Percentiles rank a stretch among this genome's conserved stretches.
Evolutionary conservation across 1,140 invertebrate species (phyloP).

Genomic region (Luehdorfia chinensis): DNA sequence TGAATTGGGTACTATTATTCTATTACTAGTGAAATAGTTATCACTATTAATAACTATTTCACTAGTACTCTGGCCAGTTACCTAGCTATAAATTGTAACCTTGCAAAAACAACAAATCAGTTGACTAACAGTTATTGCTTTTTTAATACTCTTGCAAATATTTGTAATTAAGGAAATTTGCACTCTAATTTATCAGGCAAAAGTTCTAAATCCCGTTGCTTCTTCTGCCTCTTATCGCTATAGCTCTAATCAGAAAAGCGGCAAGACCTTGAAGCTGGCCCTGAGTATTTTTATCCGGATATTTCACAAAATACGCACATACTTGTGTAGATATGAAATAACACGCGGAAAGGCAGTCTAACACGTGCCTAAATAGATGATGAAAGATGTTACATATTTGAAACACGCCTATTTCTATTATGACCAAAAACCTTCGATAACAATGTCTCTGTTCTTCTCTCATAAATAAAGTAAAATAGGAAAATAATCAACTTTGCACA

Average conservation of each 20-base stretch:
- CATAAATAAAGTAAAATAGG: no score
- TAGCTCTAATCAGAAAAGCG: slow-evolving; percentile 69
- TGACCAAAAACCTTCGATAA: no score
- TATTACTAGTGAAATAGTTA: no score
- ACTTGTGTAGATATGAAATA: slow-evolving; percentile 33
- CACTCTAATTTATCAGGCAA: slow-evolving; percentile 30
- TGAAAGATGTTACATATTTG: background rate
- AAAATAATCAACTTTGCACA: no score
- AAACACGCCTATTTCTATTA: no score
- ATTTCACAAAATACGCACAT: slow-evolving; percentile 51
- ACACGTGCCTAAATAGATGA: slow-evolving; percentile 13
- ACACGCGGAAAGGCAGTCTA: slow-evolving; percentile 1
- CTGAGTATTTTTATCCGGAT: slow-evolving; percentile 73
- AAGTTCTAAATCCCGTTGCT: slow-evolving; percentile 36
- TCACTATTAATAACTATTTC: no score
- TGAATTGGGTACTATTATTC: no score
- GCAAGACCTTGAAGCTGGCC: slow-evolving; percentile 67
- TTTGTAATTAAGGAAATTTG: slow-evolving; percentile 28
- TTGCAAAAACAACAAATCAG: slow-evolving; percentile 62
- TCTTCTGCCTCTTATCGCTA: slow-evolving; percentile 51
- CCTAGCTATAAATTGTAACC: slow-evolving; percentile 36
- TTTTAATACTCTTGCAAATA: slow-evolving; percentile 41
- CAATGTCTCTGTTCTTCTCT: no score
- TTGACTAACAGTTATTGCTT: slow-evolving; percentile 62
- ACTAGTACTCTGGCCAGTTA: no score